Base-by-base conservation (phyloP, 2,113 vertebrate genomes). In the Marmota flaviventris region DNA sequence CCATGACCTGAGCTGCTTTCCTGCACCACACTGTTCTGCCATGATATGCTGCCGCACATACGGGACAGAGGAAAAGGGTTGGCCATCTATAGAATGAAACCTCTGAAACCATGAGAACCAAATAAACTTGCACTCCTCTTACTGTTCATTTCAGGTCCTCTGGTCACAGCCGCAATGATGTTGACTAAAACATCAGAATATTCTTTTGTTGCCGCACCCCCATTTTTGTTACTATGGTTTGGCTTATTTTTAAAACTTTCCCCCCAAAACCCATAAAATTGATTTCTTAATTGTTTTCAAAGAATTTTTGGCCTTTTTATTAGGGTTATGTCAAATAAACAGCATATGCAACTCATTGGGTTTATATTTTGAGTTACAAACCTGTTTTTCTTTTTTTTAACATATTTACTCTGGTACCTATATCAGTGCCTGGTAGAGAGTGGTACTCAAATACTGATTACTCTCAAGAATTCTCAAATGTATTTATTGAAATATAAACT, bases 401-500 rank as follows among this genome's bases (percentile, higher is more conserved):
- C 29, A 45, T 25, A 17, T 65, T 24, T 63, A 16, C 0, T 8
- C 25, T 24, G 9, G 17, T 34, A 63, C 81, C 1, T 75, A 5
- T 79, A 24, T 67, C 65, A 14, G 25, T 27, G 20, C 42, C 42
- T 63, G 13, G n/a, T 27, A 45, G 29, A 92, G 56, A 77, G 32
- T 16, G 51, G 25, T 72, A 8, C 29, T 88, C 84, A 84, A 72
- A 78, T 45, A 63, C 10, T 65, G 29, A 77, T 14, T 4, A 37
- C 29, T 61, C 37, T 63, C 24, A 75, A 34, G 67, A 4, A 75
- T 48, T 16, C 17, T 82, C 58, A 25, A 77, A 45, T 88, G 14
- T 53, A 42, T 70, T 83, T 91, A 63, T 87, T 91, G 42, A 87
- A 91, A 77, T 24, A 78, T 51, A 75, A 82, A 39, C 37, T 61